A percentile compares a stretch with the other conserved stretches of the same genome.
Conservation (phyloP, 2,888 invertebrate species). For the Unio delphinus region DNA sequence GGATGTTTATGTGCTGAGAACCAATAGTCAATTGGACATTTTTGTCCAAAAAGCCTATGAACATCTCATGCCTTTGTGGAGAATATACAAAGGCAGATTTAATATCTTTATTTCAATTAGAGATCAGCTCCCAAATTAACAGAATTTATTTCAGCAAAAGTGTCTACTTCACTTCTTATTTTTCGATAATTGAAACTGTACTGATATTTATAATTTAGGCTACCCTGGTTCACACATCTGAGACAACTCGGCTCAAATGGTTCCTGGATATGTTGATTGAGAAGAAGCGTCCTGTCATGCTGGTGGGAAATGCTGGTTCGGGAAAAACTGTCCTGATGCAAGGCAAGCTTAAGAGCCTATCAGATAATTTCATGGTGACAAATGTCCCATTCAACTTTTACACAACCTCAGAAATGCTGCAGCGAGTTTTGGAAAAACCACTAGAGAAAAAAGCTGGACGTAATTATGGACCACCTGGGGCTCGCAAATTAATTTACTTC, state of each 20-base stretch:
- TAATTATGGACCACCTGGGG: constrained; percentile 96
- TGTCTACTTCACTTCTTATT: too few species aligned
- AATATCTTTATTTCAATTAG: too few species aligned
- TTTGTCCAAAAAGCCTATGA: too few species aligned
- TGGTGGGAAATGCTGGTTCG: constrained; percentile 92
- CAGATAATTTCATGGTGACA: constrained; percentile 85
- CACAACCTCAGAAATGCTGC: constrained; percentile 83
- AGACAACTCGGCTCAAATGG: constrained; percentile 90
- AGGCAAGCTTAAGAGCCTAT: constrained; percentile 84
- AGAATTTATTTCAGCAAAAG: too few species aligned
- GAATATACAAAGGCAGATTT: too few species aligned
- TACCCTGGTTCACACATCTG: constrained; percentile 91
- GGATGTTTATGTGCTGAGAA: too few species aligned
- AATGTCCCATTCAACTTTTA: constrained; percentile 97
- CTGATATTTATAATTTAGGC: constrained; percentile 76
- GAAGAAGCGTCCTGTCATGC: constrained; percentile 91
- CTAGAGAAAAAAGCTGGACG: constrained; percentile 96
- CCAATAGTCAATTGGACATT: too few species aligned
- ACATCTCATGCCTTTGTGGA: too few species aligned
- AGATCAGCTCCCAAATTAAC: too few species aligned
- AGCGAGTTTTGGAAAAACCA: constrained; percentile 88
- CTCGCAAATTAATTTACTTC: constrained; percentile 92
- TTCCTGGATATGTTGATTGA: constrained; percentile 92
- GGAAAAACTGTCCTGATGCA: constrained; percentile 94
- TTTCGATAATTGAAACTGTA: too few species aligned